Conservation (phyloP, 2,797 vertebrate genomes). For the Notamacropus eugenii region DNA sequence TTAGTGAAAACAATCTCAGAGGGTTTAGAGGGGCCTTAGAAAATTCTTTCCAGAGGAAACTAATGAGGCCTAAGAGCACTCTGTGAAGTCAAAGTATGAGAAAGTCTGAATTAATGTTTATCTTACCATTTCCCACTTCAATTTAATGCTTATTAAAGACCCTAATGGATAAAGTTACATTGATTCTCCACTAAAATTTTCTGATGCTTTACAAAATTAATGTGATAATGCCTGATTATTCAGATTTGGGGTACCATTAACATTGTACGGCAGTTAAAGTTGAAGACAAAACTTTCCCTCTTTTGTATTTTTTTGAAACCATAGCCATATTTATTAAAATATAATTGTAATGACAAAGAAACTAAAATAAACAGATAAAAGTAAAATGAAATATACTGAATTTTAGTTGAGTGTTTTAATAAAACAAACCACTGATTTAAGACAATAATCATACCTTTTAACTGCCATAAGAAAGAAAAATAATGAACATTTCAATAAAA, state of each 20-base stretch:
- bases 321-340: slow-evolving; percentile 7
- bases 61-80: slow-evolving; percentile 18
- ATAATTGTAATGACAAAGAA: not conserved
- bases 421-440: not conserved
- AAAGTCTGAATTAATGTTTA: slow-evolving; percentile 50
- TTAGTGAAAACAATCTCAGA: slow-evolving; percentile 41
- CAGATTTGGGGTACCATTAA: slow-evolving; percentile 73
- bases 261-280: slow-evolving; percentile 15
- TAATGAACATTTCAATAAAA: not conserved
- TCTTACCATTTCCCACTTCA: slow-evolving; percentile 45
- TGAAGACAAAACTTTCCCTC: slow-evolving; percentile 39
- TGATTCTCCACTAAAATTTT: slow-evolving; percentile 72
- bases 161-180: slow-evolving; percentile 71
- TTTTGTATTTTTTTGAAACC: slow-evolving; percentile 17
- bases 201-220: slow-evolving; percentile 68
- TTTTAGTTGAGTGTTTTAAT: not conserved
- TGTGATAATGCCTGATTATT: slow-evolving; percentile 56
- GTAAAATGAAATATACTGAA: not conserved
- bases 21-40: not conserved
- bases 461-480: not conserved
- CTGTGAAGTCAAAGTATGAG: slow-evolving; percentile 38
- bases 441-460: not conserved
- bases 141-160: slow-evolving; percentile 71
- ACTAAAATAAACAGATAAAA: not conserved
- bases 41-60: slow-evolving; percentile 47